Evolutionary conservation across 2,797 vertebrate genomes (phyloP), one percentile per base, ranked within the genome.

Genomic region (Octomys mimax): DNA sequence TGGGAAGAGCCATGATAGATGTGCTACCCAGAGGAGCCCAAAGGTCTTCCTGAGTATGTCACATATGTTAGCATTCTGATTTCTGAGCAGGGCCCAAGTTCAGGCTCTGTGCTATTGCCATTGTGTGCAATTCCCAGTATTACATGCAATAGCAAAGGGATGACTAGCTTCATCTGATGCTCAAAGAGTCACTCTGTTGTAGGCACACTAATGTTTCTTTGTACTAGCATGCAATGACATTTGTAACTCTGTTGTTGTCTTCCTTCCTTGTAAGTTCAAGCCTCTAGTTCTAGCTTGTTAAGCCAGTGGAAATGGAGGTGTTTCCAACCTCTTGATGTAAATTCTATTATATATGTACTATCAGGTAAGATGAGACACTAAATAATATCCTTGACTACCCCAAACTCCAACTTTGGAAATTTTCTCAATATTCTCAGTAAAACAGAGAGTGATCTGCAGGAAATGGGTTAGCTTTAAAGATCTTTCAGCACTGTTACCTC

Each of bases 51-150:
- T 4, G 8, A 2, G 64, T 89, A 33, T 46, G 86, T 91, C 52
- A 80, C 46, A 92, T 52, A 49, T 22, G 39, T 91, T 88, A 57
- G 36, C 52, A 18, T 62, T 91, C 64, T 94, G n/a, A 26, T 89
- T 95, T 91, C 88, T 91, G 78, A 96, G 75, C 28, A 3, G 81
- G 93, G 18, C 46, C 57, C 31, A 81, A 59, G 33, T 71, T 79
- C 6, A 70, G n/a, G 62, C 54, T 13, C 54, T 57, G 19, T 57
- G 54, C 54, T 5, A 57, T 57, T 57, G 54, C 54, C 5, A 18
- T 57, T 57, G 54, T 4, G 54, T 57, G 54, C 54, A 57, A 18
- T 57, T 57, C 54, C 54, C 14, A 57, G 16, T 18, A 57, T 57
- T 88, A 18, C 42, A 8, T 26, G 16, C 5, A 71, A 64, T 4